Percentiles rank a stretch among this genome's conserved stretches.
Evolutionary conservation across 2,113 vertebrate genomes (phyloP).

Genomic region (Bucco capensis): DNA sequence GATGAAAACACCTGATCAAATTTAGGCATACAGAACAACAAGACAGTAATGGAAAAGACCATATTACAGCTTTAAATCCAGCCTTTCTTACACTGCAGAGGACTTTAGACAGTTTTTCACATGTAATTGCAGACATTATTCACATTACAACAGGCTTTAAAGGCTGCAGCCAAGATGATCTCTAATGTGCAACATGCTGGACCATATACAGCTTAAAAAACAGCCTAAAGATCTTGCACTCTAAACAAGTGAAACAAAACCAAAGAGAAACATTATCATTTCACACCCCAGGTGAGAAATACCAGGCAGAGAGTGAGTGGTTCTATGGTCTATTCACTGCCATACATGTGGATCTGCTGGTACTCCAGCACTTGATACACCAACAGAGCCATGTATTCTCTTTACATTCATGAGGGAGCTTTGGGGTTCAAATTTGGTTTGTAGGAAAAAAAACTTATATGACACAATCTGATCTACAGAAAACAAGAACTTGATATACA

Average conservation of each 20-base stretch:
- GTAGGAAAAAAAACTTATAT: neutral
- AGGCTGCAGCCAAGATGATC: neutral
- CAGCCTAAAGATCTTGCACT: neutral
- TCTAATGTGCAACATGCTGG: neutral
- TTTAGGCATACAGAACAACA: accelerated
- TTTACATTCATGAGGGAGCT: neutral
- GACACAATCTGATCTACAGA: accelerated
- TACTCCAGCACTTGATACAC: neutral
- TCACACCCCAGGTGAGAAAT: neutral
- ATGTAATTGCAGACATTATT: neutral
- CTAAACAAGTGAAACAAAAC: neutral
- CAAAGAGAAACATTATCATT: neutral
- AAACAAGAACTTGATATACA: neutral
- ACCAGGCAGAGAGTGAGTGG: neutral
- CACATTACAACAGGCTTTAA: neutral
- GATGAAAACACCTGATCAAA: neutral
- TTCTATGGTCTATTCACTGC: neutral
- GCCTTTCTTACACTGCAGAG: neutral
- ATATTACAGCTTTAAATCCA: neutral
- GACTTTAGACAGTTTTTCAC: neutral
- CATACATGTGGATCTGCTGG: neutral
- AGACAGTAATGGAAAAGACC: neutral
- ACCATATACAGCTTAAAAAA: neutral
- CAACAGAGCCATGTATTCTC: neutral
- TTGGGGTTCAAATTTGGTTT: neutral